Base-by-base conservation (phyloP, 2,113 vertebrate species). In the Alosa alosa region DNA sequence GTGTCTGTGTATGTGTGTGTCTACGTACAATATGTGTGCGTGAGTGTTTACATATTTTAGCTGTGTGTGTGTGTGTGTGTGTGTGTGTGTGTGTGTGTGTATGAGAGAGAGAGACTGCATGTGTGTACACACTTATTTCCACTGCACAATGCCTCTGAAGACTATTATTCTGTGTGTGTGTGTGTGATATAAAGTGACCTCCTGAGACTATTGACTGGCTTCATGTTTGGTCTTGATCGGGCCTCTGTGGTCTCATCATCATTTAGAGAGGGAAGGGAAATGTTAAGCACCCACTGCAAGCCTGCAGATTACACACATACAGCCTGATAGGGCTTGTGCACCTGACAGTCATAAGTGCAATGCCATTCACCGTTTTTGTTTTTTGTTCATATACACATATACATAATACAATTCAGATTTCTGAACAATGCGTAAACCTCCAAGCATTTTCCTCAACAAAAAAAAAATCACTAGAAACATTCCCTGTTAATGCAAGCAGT, bases 151-250 rank as follows among this genome's bases (percentile, higher is more conserved):
- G 64, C 0, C 64, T 72, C n/a, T 72, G 64, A 9, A 72, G 64
- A 31, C 64, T 31, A 72, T 72, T 72, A 72, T 72, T 25, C n/a
- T 64, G 17, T 64, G 60, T 64, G 60, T 64, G 60, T 72, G 64
- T 36, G 64, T 72, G 64, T 72, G 64, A 72, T 72, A 72, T 72
- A 25, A 72, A 72, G 64, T 72, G 64, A 72, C 64, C 64, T 72
- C n/a, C n/a, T 72, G 64, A 72, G 64, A 72, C n/a, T 72, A 72
- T 72, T 72, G 64, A 72, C 36, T 72, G 64, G 64, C 64, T 72
- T 72, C 3, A 72, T 72, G 64, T 72, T 72, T 72, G 64, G 25
- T 72, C 64, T 72, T 72, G 64, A 72, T 72, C 64, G 25, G 64
- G 64, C 64, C 31, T 13, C 64, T 11, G 64, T 72, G 64, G 60